Percentiles rank a stretch among this genome's conserved stretches.
phyloP scores from a whole-genome alignment of 2,888 invertebrate genomes.

The Machimus atricapillus region DNA sequence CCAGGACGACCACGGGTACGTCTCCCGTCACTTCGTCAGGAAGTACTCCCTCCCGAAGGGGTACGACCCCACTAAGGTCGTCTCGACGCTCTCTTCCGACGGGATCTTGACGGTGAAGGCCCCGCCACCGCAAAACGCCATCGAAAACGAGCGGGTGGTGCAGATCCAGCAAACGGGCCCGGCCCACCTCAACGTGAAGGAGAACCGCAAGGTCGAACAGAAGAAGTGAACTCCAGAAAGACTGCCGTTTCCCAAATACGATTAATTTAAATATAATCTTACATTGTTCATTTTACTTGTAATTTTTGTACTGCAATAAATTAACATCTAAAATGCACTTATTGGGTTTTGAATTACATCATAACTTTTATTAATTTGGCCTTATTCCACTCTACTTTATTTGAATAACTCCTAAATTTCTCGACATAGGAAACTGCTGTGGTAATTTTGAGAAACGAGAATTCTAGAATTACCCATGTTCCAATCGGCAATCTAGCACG shows the following conservation, averaged over 20 bases:
- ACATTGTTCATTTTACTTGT: neutral
- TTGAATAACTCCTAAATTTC: no score
- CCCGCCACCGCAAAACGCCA: conserved; percentile 63
- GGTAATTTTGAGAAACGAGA: no score
- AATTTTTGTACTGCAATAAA: neutral
- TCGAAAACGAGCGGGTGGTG: conserved; percentile 64
- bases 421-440: no score
- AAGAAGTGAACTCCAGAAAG: neutral
- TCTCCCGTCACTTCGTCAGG: conserved; percentile 78
- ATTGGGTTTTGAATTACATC: neutral
- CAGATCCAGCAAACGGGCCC: conserved; percentile 71
- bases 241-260: no score
- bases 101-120: conserved; percentile 76
- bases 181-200: conserved; percentile 64
- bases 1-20: conserved; percentile 73
- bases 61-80: conserved; percentile 75
- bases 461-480: no score
- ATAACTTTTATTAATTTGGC: no score
- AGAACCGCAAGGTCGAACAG: conserved; percentile 53
- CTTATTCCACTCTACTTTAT: no score
- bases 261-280: neutral
- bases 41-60: conserved; percentile 78
- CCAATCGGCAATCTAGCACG: no score
- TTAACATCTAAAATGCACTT: neutral
- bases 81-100: conserved; percentile 77